These are phyloP conservation scores for Caenorhabditis uteleia DNA, from an alignment of 2,888 invertebrate species.

Conservation along the genomic window DNA sequence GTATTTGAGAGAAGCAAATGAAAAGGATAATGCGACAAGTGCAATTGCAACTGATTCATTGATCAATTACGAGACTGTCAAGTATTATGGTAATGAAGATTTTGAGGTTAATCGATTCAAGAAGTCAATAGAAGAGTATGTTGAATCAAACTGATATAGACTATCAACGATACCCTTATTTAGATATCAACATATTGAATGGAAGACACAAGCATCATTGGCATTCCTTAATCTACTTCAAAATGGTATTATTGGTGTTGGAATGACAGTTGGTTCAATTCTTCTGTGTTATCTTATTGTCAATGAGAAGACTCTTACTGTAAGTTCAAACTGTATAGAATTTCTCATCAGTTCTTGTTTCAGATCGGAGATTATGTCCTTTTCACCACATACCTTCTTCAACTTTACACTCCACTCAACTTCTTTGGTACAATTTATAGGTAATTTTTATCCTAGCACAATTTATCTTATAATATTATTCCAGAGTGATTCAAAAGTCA, in stretches of 20 bases:
- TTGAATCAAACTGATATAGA: too few species aligned
- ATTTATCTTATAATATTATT: too few species aligned
- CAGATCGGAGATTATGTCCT: conserved; percentile 91
- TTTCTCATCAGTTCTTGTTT: neutral
- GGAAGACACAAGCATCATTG: conserved; percentile 83
- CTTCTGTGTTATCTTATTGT: conserved; percentile 85
- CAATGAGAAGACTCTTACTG: conserved; percentile 40
- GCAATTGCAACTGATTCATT: conserved; percentile 88
- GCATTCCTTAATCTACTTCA: conserved; percentile 89
- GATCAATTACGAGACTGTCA: conserved; percentile 94
- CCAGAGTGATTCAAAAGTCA: conserved; percentile 93
- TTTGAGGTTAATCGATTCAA: conserved; percentile 88
- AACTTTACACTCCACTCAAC: conserved; percentile 85
- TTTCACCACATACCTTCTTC: conserved; percentile 91
- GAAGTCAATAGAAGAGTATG: conserved; percentile 81
- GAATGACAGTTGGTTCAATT: conserved; percentile 79
- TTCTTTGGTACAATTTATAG: conserved; percentile 96
- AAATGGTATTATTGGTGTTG: conserved; percentile 85
- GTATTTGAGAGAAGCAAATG: conserved; percentile 90
- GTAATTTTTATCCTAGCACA: too few species aligned
- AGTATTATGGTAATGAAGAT: conserved; percentile 91
- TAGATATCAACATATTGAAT: conserved; percentile 82
- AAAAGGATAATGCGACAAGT: conserved; percentile 88
- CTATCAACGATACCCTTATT: too few species aligned
- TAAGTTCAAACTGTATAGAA: conserved; percentile 4